These are phyloP conservation scores for Agraylea sexmaculata DNA, from an alignment of 1,140 invertebrate species.

Conservation along the genomic window DNA sequence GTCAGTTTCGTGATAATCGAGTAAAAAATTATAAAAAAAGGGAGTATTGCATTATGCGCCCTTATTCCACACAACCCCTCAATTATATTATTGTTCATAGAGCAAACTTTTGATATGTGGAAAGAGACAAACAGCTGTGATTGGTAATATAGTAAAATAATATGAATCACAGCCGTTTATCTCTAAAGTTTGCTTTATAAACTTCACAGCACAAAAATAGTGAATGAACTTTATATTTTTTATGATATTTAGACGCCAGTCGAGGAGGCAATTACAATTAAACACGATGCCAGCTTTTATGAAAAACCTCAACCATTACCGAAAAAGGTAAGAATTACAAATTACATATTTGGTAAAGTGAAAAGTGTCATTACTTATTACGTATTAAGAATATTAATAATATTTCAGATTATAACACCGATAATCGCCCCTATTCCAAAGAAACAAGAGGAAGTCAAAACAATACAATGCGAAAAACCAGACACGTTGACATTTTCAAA, in stretches of 20 bases:
- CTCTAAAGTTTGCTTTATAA: not conserved
- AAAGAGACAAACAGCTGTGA: too few relatives aligned
- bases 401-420: slow-evolving; percentile 2
- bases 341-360: slow-evolving; percentile 1
- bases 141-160: not conserved
- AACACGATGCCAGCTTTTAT: not conserved
- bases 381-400: not conserved
- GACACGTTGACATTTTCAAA: slow-evolving; percentile 8
- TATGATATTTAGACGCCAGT: not conserved
- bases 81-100: too few relatives aligned
- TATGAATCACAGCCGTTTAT: not conserved
- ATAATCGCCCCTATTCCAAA: slow-evolving; percentile 1
- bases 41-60: too few relatives aligned
- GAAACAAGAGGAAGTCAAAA: not conserved
- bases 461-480: not conserved
- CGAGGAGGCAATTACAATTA: not conserved
- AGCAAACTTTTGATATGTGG: too few relatives aligned
- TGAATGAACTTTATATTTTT: not conserved
- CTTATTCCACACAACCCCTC: too few relatives aligned
- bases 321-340: slow-evolving; percentile 1
- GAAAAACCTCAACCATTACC: not conserved
- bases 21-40: too few relatives aligned
- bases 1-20: too few relatives aligned
- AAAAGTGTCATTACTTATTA: not conserved
- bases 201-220: not conserved